These are phyloP conservation scores for Mythimna impura DNA, from an alignment of 2,888 invertebrate genomes.

Conservation along the genomic window DNA sequence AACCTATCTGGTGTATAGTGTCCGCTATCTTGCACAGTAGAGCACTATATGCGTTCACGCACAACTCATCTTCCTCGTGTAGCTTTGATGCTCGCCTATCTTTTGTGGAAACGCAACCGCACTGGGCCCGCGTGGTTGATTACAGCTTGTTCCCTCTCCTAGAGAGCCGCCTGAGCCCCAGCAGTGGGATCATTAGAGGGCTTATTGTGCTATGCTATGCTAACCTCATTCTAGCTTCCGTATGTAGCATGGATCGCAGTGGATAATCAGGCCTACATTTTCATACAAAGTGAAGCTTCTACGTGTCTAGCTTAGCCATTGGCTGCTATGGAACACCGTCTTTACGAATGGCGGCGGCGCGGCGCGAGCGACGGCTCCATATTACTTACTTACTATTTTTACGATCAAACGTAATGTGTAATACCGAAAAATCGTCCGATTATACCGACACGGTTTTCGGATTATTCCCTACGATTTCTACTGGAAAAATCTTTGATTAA, in stretches of 20 bases:
- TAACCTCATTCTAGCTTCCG: not conserved
- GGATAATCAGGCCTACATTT: not conserved
- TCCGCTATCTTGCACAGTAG: not conserved
- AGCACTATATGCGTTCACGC: too few relatives aligned
- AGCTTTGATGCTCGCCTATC: too few relatives aligned
- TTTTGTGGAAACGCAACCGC: too few relatives aligned
- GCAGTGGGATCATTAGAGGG: too few relatives aligned
- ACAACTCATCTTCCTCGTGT: not conserved
- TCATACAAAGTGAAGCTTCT: not conserved
- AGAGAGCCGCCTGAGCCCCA: too few relatives aligned
- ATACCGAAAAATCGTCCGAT: constrained; percentile 76
- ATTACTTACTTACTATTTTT: constrained; percentile 72
- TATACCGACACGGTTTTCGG: constrained; percentile 57
- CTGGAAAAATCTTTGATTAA: constrained; percentile 56
- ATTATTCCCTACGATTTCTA: constrained; percentile 53
- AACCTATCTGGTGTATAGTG: not conserved
- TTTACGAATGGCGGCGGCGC: constrained; percentile 4
- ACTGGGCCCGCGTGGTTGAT: too few relatives aligned
- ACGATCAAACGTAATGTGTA: constrained; percentile 72
- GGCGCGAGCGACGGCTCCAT: constrained; percentile 31
- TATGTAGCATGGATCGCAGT: not conserved
- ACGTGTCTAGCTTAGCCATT: not conserved
- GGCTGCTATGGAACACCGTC: not conserved
- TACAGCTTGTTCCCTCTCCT: too few relatives aligned
- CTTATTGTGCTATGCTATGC: too few relatives aligned